Conservation (phyloP, 2,797 vertebrate genomes). For the Decapterus maruadsi region DNA sequence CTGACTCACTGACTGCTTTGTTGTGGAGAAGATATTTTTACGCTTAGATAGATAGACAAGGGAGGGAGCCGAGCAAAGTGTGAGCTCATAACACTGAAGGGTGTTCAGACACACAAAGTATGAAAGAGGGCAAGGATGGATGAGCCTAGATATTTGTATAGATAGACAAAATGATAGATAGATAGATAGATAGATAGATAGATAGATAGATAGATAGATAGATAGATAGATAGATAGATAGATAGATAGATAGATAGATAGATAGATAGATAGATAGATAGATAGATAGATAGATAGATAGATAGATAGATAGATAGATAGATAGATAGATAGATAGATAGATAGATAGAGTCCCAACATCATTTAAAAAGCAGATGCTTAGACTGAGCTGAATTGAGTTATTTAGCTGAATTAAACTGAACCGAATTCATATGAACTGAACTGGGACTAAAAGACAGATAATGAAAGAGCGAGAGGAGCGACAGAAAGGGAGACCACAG, state of each 20-base stretch:
- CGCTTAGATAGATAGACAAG: slow-evolving; percentile 22
- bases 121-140: not conserved
- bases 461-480: slow-evolving; percentile 67
- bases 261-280: slow-evolving; percentile 31
- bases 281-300: not conserved
- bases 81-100: not conserved
- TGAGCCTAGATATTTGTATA: not conserved
- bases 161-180: not conserved
- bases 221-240: slow-evolving; percentile 41
- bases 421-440: slow-evolving; percentile 48
- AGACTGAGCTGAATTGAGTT: slow-evolving; percentile 7
- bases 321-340: slow-evolving; percentile 4
- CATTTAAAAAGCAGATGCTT: not conserved
- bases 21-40: slow-evolving; percentile 37
- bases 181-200: not conserved
- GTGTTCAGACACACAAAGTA: not conserved
- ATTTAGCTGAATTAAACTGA: slow-evolving; percentile 41
- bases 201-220: slow-evolving; percentile 32
- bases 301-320: slow-evolving; percentile 14
- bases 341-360: not conserved
- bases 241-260: slow-evolving; percentile 33
- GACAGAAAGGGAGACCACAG: slow-evolving; percentile 82
- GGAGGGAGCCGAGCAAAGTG: not conserved
- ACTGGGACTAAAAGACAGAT: slow-evolving; percentile 52
- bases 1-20: slow-evolving; percentile 55